phyloP scores from a whole-genome alignment of 2,113 vertebrate genomes.

The Bubo blakistoni region DNA sequence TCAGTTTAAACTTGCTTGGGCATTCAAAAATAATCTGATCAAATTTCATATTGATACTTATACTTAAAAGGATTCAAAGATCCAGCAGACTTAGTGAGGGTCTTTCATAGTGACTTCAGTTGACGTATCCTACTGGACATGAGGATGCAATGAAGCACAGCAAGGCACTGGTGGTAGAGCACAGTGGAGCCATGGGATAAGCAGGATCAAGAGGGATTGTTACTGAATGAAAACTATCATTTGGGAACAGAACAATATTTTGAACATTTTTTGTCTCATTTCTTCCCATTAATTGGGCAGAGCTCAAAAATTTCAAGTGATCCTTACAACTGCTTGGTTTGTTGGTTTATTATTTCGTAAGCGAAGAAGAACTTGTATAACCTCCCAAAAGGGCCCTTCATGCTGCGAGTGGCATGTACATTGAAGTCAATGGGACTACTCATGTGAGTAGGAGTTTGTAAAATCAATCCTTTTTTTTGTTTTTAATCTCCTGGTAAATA shows the following conservation, averaged over 20 bases:
- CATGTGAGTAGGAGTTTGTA: neutral
- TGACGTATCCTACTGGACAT: neutral
- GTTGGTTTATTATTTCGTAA: neutral
- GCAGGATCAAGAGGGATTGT: neutral
- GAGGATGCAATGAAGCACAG: neutral
- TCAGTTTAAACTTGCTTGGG: neutral
- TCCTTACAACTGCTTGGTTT: neutral
- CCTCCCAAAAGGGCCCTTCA: neutral
- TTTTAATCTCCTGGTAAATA: conserved; percentile 1
- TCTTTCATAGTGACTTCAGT: neutral
- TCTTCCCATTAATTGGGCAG: neutral
- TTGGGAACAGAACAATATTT: neutral
- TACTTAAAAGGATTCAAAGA: neutral
- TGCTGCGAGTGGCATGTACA: neutral
- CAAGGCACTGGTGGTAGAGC: neutral
- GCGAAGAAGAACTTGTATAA: neutral
- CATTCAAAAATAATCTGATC: neutral
- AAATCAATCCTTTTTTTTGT: neutral
- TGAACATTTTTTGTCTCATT: neutral
- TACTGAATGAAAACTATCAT: neutral
- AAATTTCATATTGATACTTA: neutral
- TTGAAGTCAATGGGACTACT: neutral
- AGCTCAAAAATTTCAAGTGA: neutral
- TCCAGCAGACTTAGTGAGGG: neutral
- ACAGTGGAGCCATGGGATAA: neutral